Base-by-base conservation (phyloP, 2,113 vertebrate species). In the Capricornis sumatraensis region DNA sequence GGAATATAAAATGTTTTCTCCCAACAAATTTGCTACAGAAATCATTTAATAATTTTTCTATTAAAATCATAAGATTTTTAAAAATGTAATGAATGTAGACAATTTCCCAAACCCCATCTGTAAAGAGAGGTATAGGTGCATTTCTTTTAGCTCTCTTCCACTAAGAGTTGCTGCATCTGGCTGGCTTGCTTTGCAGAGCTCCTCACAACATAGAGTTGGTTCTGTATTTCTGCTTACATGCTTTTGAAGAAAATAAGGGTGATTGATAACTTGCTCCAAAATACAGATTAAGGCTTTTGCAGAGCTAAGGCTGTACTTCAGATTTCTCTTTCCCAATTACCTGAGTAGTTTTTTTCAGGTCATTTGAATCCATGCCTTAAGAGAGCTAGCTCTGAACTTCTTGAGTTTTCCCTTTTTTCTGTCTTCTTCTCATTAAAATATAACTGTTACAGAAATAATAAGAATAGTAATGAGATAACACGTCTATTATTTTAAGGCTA, bases 51-150 rank as follows among this genome's bases (percentile, higher is more conserved):
- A 47, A 30, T 78, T 62, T 91, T 93, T 43, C 40, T 92, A 7
- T 45, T 81, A 50, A 97, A 95, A 94, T 78, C 62, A 89, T 94
- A 88, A 95, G 88, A 91, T 86, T 19, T 82, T 15, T 50, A 47
- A 57, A 83, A 62, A 36, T 62, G 12, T 64, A 57, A 60, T 45
- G 40, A 91, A 60, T 30, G 45, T 43, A 87, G 11, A 67, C 13
- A 62, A 6, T 91, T 95, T 89, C 50, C 21, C 33, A 89, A 33
- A 43, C 2, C 6, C 17, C n/a, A 25, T 55, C 30, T 40, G 5
- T 93, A 85, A 76, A 81, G 87, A 58, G 30, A 96, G 45, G 21
- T 17, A 57, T 19, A 62, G 36, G 23, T 95, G 16, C 57, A 45
- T 81, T 93, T 91, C 23, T n/a, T 96, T 85, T 71, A 19, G n/a